Base-by-base conservation (phyloP, 2,113 vertebrate species). In the Thymallus thymallus region DNA sequence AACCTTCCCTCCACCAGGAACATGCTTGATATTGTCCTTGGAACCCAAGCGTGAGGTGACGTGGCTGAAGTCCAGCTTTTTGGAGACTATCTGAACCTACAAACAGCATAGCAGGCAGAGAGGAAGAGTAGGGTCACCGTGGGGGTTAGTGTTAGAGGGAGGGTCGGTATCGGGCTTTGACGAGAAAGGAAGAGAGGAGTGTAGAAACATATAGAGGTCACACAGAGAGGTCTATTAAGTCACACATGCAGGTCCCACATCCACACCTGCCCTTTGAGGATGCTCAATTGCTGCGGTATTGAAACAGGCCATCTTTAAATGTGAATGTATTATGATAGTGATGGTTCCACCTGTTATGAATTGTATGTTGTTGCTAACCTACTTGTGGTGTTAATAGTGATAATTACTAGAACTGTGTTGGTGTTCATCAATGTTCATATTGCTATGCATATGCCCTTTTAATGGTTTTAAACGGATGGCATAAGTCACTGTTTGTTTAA, bases 21-120 rank as follows among this genome's bases (percentile, higher is more conserved):
- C 94, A 94, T 99, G 97, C 95, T 99, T 99, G 92, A 99, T 96
- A 95, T 99, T 99, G 93, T 98, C 98, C 96, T 98, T 98, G 93
- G 98, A 99, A 87, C 98, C 98, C 94, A 97, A 97, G 93, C 98
- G 98, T 88, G 97, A 98, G 78, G 96, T 94, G 92, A 99, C 91
- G 88, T 99, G 97, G 94, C 96, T 98, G 96, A 98, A 99, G 96
- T 95, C 98, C 92, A 95, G 90, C 92, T 98, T 99, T 97, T 98
- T 96, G 94, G 94, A 96, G 94, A 97, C 94, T 96, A 99, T 96
- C 92, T 99, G 96, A 94, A 99, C 97, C 96, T 98, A 91, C 35
- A 61, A 81, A 90, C 94, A 96, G 91, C 29, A 92, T 89, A 85
- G 94, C 92, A 84, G 90, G 88, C 75, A 94, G 86, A 93, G 92